phyloP scores from a whole-genome alignment of 2,888 invertebrate species.

The Diloba caeruleocephala region DNA sequence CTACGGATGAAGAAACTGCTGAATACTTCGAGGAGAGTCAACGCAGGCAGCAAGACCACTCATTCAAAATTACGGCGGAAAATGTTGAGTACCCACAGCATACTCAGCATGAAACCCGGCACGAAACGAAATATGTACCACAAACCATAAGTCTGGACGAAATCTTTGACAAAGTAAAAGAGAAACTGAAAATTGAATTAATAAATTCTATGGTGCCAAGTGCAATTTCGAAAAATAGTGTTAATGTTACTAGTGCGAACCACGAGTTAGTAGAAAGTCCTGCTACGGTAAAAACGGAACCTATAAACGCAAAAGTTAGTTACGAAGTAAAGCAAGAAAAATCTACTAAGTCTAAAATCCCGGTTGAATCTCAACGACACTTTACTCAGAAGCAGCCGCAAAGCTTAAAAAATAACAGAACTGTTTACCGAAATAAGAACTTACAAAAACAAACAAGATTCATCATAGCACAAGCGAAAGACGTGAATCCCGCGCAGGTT shows the following conservation, averaged over 20 bases:
- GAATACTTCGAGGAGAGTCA: too few species aligned
- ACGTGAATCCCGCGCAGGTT: background rate
- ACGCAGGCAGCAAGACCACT: too few species aligned
- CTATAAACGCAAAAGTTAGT: conserved; percentile 4
- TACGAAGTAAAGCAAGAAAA: conserved; percentile 2
- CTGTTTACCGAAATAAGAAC: background rate
- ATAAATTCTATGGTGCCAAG: too few species aligned
- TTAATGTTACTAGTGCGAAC: background rate
- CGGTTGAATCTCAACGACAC: background rate
- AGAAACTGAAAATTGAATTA: conserved; percentile 54
- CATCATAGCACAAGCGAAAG: background rate
- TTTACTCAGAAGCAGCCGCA: background rate
- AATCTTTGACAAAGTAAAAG: conserved; percentile 61
- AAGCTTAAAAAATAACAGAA: background rate
- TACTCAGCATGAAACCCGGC: background rate
- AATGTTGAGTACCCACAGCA: background rate
- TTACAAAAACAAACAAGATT: background rate
- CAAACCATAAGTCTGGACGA: conserved; percentile 56
- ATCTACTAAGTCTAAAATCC: background rate
- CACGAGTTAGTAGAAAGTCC: background rate
- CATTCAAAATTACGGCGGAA: too few species aligned
- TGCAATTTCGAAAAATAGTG: background rate
- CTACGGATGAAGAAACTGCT: background rate
- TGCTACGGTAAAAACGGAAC: conserved; percentile 1
- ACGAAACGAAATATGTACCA: background rate